phyloP scores from a whole-genome alignment of 2,113 vertebrate species.

The Gambusia affinis region DNA sequence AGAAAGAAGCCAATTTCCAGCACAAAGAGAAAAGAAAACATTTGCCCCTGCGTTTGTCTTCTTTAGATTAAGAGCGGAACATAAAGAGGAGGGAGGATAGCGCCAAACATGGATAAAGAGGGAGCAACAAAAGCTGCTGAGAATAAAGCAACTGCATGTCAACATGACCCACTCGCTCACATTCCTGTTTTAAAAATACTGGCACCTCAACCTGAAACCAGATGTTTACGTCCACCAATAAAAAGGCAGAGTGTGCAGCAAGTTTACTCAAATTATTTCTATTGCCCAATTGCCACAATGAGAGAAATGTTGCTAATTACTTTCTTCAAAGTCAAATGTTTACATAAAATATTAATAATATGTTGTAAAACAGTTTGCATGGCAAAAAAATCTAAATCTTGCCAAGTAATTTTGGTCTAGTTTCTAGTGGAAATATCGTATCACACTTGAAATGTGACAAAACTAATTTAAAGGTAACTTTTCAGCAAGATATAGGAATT shows the following conservation, averaged over 20 bases:
- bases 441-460: too few species aligned
- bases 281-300: neutral
- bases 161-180: constrained; percentile 37
- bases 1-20: constrained; percentile 46
- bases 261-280: neutral
- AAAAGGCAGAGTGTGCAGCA: neutral
- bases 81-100: constrained; percentile 29
- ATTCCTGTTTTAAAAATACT: constrained; percentile 18
- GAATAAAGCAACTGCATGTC: constrained; percentile 63
- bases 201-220: constrained; percentile 24
- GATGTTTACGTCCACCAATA: neutral
- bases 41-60: constrained; percentile 37
- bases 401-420: too few species aligned
- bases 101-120: constrained; percentile 31
- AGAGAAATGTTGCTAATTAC: too few species aligned
- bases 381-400: too few species aligned
- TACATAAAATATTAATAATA: too few species aligned
- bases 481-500: too few species aligned
- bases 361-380: too few species aligned
- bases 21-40: constrained; percentile 65
- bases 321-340: too few species aligned
- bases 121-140: constrained; percentile 11
- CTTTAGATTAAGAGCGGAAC: constrained; percentile 37
- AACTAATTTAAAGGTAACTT: too few species aligned
- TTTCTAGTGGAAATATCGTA: too few species aligned